phyloP scores from a whole-genome alignment of 1,140 invertebrate species.

The Trachymyrmex septentrionalis region DNA sequence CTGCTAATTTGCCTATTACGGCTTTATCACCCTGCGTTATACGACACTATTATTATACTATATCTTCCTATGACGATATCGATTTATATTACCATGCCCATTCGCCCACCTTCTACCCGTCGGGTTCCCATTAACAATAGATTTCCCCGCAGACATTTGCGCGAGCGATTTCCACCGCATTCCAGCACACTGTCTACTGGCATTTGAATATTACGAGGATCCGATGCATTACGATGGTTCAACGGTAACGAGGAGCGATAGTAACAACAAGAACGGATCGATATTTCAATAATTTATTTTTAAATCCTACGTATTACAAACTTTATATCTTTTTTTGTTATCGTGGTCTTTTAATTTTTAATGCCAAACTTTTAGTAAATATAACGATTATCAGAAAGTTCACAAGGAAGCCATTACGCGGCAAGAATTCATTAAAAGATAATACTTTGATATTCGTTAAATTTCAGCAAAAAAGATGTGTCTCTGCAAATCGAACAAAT shows the following conservation, averaged over 20 bases:
- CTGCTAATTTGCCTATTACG: slow-evolving; percentile 50
- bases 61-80: slow-evolving; percentile 46
- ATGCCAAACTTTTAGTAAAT: background rate
- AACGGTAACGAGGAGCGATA: slow-evolving; percentile 13
- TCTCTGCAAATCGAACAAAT: too few species aligned
- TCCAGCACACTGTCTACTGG: slow-evolving; percentile 14
- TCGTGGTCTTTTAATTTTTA: background rate
- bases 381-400: background rate
- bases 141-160: slow-evolving; percentile 42
- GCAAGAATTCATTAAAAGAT: background rate
- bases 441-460: background rate
- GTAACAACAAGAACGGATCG: slow-evolving; percentile 15
- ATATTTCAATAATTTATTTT: slow-evolving; percentile 12
- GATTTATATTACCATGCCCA: slow-evolving; percentile 39
- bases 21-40: slow-evolving; percentile 38
- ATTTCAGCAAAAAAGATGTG: background rate
- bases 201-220: slow-evolving; percentile 20
- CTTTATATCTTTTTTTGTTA: background rate
- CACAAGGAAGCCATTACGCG: background rate
- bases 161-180: slow-evolving; percentile 44
- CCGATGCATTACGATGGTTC: slow-evolving; percentile 15
- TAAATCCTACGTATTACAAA: background rate
- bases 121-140: slow-evolving; percentile 55
- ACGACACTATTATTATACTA: slow-evolving; percentile 56
- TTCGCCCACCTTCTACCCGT: slow-evolving; percentile 8